Conservation (phyloP, 1,140 invertebrate genomes). For the Drosophila santomea region DNA sequence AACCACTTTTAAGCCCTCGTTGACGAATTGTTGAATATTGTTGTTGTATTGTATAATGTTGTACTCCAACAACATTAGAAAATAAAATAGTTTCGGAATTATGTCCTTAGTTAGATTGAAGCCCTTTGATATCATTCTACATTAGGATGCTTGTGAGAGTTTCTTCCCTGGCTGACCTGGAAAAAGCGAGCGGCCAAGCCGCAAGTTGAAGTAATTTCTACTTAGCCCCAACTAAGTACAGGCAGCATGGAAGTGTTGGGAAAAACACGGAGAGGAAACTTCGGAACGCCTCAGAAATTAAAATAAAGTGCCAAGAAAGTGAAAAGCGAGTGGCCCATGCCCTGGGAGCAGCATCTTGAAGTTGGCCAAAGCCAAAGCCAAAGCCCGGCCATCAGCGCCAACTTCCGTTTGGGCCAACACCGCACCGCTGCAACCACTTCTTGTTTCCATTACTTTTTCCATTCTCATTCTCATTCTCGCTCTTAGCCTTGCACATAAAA, state of each 20-base stretch:
- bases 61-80: not conserved
- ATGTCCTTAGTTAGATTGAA: not conserved
- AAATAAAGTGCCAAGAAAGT: slow-evolving; percentile 82
- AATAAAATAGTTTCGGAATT: not conserved
- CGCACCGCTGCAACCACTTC: slow-evolving; percentile 51
- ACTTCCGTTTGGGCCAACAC: slow-evolving; percentile 60
- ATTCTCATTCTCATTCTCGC: slow-evolving; percentile 16
- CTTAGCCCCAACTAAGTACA: slow-evolving; percentile 68
- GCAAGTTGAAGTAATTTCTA: slow-evolving; percentile 70
- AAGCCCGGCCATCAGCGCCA: slow-evolving; percentile 40
- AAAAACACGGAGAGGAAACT: slow-evolving; percentile 47
- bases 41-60: not conserved
- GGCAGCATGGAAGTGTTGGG: slow-evolving; percentile 36
- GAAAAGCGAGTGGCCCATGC: slow-evolving; percentile 63
- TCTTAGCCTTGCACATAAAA: slow-evolving; percentile 7
- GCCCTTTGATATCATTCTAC: not conserved
- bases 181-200: slow-evolving; percentile 46
- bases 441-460: slow-evolving; percentile 55
- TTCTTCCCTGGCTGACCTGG: slow-evolving; percentile 31
- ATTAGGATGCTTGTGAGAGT: not conserved
- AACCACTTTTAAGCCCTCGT: no score
- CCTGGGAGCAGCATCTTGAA: slow-evolving; percentile 46
- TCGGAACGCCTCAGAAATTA: slow-evolving; percentile 68
- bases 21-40: not conserved
- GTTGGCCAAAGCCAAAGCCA: slow-evolving; percentile 55